Evolutionary conservation across 2,113 vertebrate genomes (phyloP).

Genomic region (Grantiella picta): DNA sequence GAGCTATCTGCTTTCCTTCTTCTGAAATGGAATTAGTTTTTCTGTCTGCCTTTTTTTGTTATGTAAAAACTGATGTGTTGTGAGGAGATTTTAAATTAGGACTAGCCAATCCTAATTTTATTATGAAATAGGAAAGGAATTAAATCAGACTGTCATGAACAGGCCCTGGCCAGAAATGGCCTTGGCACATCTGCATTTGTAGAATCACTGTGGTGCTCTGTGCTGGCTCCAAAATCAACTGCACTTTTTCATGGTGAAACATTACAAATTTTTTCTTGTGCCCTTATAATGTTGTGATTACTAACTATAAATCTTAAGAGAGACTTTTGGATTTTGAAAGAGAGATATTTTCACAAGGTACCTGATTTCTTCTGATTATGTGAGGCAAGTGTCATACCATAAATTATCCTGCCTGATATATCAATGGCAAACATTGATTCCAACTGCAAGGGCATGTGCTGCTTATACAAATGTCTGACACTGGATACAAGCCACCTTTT

Average conservation of each 20-base stretch:
- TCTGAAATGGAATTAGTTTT: not conserved
- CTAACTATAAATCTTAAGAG: not conserved
- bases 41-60: not conserved
- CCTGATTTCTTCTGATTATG: not conserved
- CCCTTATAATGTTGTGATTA: not conserved
- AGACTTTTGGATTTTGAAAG: not conserved
- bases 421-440: slow-evolving; percentile 52
- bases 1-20: not conserved
- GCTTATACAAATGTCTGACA: slow-evolving; percentile 33
- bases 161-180: not conserved
- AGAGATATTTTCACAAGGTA: not conserved
- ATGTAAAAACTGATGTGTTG: not conserved
- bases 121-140: not conserved
- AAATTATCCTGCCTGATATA: slow-evolving; percentile 1
- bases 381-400: not conserved
- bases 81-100: not conserved
- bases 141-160: not conserved
- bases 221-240: not conserved
- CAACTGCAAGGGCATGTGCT: slow-evolving; percentile 31
- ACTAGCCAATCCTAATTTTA: not conserved
- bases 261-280: not conserved
- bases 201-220: not conserved
- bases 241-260: not conserved
- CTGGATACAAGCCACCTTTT: slow-evolving; percentile 28
- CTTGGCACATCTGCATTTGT: not conserved